Percentiles rank a stretch among this genome's conserved stretches.
Evolutionary conservation across 2,113 vertebrate genomes (phyloP).

Genomic region (Siniperca chuatsi): DNA sequence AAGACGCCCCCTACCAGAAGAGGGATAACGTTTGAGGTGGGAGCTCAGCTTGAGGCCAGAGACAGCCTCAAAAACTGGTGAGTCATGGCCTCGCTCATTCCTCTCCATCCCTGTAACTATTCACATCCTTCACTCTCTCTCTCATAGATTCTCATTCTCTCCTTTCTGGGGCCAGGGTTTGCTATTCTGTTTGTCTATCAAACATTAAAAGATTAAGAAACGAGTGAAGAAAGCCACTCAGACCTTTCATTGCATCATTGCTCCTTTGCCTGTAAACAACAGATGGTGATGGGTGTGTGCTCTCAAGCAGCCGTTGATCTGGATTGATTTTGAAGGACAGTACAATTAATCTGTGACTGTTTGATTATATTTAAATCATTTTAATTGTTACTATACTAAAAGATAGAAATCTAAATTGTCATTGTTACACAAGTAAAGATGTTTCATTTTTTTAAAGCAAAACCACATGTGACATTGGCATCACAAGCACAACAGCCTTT

Average conservation of each 20-base stretch:
- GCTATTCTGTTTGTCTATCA: neutral
- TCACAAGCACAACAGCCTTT: neutral
- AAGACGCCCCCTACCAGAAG: constrained; percentile 98
- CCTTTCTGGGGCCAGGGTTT: constrained; percentile 15
- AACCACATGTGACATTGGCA: neutral
- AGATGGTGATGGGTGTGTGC: neutral
- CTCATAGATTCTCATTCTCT: constrained; percentile 18
- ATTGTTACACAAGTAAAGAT: neutral
- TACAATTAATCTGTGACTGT: neutral
- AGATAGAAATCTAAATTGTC: neutral
- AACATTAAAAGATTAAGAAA: neutral
- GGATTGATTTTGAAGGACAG: neutral
- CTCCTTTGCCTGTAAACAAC: constrained; percentile 1
- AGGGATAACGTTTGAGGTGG: constrained; percentile 99
- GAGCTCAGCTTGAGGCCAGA: constrained; percentile 98
- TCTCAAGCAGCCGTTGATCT: neutral
- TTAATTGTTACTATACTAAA: neutral
- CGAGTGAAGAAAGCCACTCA: neutral
- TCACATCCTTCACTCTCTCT: constrained; percentile 34
- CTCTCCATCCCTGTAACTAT: constrained; percentile 47
- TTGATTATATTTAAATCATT: neutral
- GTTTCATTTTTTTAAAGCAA: neutral
- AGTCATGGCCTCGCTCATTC: constrained; percentile 78
- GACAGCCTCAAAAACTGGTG: constrained; percentile 99
- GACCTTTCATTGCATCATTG: constrained; percentile 3